Evolutionary conservation across 2,113 vertebrate genomes (phyloP), one percentile per base, ranked within the genome.

Genomic region (Cochlearius cochlearius): DNA sequence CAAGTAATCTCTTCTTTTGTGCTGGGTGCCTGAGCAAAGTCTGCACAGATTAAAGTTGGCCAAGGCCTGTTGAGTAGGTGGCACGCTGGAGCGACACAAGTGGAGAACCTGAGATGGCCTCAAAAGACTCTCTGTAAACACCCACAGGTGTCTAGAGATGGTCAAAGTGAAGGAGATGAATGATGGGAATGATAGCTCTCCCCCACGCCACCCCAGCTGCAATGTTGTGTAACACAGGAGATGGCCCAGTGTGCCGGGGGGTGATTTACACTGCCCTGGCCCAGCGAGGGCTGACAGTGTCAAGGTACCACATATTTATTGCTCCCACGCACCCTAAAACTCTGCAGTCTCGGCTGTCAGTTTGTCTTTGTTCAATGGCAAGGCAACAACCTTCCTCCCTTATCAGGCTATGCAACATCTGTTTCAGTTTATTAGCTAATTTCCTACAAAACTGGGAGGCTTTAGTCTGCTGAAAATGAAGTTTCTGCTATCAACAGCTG

Each of bases 381-480:
- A 89, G 50, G 12, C 38, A 22, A 52, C 56, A 68, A 5, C 32
- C 50, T 90, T 80, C 67, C 59, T 96, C 52, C 43, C 39, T 74
- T 88, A 84, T 75, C 83, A 94, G 76, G 49, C 43, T 18, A 10
- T 15, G 64, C 72, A 88, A 74, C 92, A 95, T 94, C 87, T 96
- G 78, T 94, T 97, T 95, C 84, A 74, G 75, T 88, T 95, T 93
- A 90, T 93, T 94, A 95, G 49, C 63, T 97, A 21, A 71, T 94
- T 93, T 94, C 43, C 87, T 86, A 53, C 27, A 56, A 84, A 96
- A 87, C 0, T 84, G 34, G 52, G 83, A 95, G 79, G 52, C 55
- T 92, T 86, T 74, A 85, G 59, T 77, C 39, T 86, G 41, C 47
- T 94, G 67, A 81, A 90, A 96, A 88, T 71, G 16, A 92, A 74